Evolutionary conservation across 92 coral and sea anemone species (phyloP), one percentile per base, ranked within the genome.

Genomic region (Pocillopora meandrina): DNA sequence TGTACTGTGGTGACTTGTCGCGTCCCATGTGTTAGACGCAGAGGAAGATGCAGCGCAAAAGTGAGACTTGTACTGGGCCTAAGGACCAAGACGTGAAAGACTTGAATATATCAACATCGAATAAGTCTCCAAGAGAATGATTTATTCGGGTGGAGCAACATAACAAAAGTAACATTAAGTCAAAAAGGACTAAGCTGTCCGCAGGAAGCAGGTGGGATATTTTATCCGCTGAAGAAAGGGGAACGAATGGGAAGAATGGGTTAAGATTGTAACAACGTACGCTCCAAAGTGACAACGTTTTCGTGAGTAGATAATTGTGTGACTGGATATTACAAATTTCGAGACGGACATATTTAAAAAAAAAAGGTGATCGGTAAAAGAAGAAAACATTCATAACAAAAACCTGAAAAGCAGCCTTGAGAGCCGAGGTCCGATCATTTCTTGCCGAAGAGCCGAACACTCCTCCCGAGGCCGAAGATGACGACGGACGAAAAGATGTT

Each of bases 41-140:
- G 95, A 86, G 35, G 99, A 95, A 1, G 98, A 57, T 31, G 99
- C 95, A 0, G 92, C 90, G 62, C 89, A 83, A 61, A 97, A 97
- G 84, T 95, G 98, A 75, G 94, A 89, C 84, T 90, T 92, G 90
- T 95, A 97, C 76, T 97, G 99, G 33, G 99, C 93, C 99, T 97
- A 86, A 75, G 33, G 42, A 35, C 23, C 20, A 65, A 71, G 0
- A 14, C 17, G 55, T 35, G 34, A 74, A 15, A 73, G 52, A 16
- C 35, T 21, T 26, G 68, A 47, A 11, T 42, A 20, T 19, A 16
- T 23, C 16, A 49, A 8, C 47, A 47, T 52, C 26, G 26, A 0
- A 7, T 59, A 59, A 59, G 62, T 12, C 62, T 12, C 16, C 18
- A 59, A 2, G 8, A 12, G 62, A 2, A 59, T 59, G 62, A 12